Percentiles rank a stretch among this genome's conserved stretches.
These are phyloP conservation scores for Pinctada fucata DNA, from an alignment of 2,888 invertebrate species.

Conservation along the genomic window DNA sequence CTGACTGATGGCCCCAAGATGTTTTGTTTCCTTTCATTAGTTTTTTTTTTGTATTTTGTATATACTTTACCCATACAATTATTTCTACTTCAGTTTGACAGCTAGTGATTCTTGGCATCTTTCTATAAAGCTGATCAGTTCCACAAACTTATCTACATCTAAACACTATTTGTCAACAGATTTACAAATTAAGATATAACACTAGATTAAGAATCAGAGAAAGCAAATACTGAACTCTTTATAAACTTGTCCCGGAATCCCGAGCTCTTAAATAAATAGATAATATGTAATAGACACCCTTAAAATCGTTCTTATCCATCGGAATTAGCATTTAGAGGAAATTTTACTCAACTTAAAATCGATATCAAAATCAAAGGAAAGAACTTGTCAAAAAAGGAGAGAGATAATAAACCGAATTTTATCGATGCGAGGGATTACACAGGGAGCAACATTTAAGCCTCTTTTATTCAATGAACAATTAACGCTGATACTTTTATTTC, in stretches of 20 bases:
- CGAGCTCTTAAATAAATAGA: neutral
- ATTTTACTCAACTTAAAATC: neutral
- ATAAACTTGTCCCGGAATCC: neutral
- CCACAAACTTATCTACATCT: too few relatives aligned
- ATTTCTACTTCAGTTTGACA: too few relatives aligned
- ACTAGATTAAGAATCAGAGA: neutral
- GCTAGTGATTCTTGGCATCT: too few relatives aligned
- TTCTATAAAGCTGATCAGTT: too few relatives aligned
- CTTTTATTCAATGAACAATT: slow-evolving; percentile 8
- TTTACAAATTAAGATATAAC: neutral
- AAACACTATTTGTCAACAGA: neutral
- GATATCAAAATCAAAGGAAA: neutral
- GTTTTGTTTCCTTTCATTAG: too few relatives aligned
- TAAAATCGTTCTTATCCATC: neutral
- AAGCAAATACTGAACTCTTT: neutral
- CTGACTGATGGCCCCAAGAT: too few relatives aligned
- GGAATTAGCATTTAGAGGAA: neutral
- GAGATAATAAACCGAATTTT: slow-evolving; percentile 8
- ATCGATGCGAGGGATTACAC: neutral
- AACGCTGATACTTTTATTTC: slow-evolving; percentile 2
- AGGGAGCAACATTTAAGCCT: slow-evolving; percentile 1
- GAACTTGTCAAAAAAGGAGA: too few relatives aligned
- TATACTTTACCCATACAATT: too few relatives aligned
- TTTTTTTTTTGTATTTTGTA: too few relatives aligned
- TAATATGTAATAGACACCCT: neutral